Conservation (phyloP, 1,140 invertebrate species). For the Drosophila oshimai region DNA sequence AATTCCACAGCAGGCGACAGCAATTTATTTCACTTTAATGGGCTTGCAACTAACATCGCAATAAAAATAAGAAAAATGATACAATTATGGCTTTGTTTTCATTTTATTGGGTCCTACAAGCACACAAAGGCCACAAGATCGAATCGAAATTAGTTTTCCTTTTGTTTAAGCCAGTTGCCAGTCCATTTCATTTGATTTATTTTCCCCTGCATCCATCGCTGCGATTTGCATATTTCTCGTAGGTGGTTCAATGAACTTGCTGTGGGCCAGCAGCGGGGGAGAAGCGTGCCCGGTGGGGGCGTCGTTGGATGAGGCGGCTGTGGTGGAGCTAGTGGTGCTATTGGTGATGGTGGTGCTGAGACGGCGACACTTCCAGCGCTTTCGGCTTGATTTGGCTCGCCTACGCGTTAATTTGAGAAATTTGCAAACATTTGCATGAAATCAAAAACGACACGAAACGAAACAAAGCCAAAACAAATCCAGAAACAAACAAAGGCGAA, state of each 20-base stretch:
- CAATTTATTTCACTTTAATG: slow-evolving; percentile 61
- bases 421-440: slow-evolving; percentile 73
- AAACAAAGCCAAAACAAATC: slow-evolving; percentile 31
- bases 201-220: slow-evolving; percentile 46
- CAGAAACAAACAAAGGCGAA: slow-evolving; percentile 22
- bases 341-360: slow-evolving; percentile 18
- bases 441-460: slow-evolving; percentile 45
- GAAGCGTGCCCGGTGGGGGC: slow-evolving; percentile 52
- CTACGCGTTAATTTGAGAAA: slow-evolving; percentile 76
- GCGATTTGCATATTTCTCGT: slow-evolving; percentile 78
- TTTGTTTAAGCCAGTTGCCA: slow-evolving; percentile 39
- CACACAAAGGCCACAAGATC: slow-evolving; percentile 62
- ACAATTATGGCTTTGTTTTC: slow-evolving; percentile 24
- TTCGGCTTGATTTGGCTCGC: slow-evolving; percentile 53
- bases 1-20: slow-evolving; percentile 41
- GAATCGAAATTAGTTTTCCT: slow-evolving; percentile 66
- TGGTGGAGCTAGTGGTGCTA: slow-evolving; percentile 11
- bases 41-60: slow-evolving; percentile 30
- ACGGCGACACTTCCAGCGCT: slow-evolving; percentile 57
- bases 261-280: slow-evolving; percentile 1
- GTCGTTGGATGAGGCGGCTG: slow-evolving; percentile 58
- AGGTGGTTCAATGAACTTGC: slow-evolving; percentile 80
- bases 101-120: slow-evolving; percentile 15
- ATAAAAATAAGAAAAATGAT: slow-evolving; percentile 4
- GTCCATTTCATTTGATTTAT: slow-evolving; percentile 53